A percentile compares a stretch with the other conserved stretches of the same genome.
Conservation (phyloP, 1,140 invertebrate species). For the Ooceraea biroi region DNA sequence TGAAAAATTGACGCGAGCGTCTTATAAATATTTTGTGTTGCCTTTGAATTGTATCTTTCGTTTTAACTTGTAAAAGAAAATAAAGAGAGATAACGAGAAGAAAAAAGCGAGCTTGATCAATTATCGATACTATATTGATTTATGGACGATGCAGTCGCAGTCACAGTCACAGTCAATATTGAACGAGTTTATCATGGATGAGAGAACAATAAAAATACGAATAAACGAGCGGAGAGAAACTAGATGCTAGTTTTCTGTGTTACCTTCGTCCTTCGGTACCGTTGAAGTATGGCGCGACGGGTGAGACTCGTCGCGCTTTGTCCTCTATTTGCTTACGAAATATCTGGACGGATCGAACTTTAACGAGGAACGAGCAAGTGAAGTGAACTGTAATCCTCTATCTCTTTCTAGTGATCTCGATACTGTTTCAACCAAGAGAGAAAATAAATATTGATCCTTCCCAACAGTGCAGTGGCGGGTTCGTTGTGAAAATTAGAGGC, state of each 20-base stretch:
- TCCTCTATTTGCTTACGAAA: constrained; percentile 52
- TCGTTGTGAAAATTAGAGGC: constrained; percentile 33
- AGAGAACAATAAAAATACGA: constrained; percentile 27
- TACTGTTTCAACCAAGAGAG: constrained; percentile 22
- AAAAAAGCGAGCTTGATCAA: background rate
- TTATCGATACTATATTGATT: constrained; percentile 19
- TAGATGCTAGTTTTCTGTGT: constrained; percentile 24
- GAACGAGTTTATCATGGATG: constrained; percentile 14
- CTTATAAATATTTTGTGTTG: background rate
- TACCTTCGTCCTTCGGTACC: constrained; percentile 9
- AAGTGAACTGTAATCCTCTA: constrained; percentile 21
- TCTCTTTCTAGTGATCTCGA: constrained; percentile 16
- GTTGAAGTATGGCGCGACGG: background rate
- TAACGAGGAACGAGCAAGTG: constrained; percentile 18
- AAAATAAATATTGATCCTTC: constrained; percentile 51
- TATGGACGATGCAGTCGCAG: background rate
- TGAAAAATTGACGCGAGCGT: background rate
- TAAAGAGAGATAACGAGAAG: no score
- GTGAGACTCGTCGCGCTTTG: background rate
- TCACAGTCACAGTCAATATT: constrained; percentile 7
- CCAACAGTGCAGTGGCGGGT: background rate
- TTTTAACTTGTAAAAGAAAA: background rate
- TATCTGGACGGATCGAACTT: constrained; percentile 48
- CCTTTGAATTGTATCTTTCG: background rate
- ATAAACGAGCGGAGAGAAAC: background rate